A percentile compares a stretch with the other conserved stretches of the same genome.
Conservation (phyloP, 2,797 vertebrate genomes). For the Florisuga fusca region DNA sequence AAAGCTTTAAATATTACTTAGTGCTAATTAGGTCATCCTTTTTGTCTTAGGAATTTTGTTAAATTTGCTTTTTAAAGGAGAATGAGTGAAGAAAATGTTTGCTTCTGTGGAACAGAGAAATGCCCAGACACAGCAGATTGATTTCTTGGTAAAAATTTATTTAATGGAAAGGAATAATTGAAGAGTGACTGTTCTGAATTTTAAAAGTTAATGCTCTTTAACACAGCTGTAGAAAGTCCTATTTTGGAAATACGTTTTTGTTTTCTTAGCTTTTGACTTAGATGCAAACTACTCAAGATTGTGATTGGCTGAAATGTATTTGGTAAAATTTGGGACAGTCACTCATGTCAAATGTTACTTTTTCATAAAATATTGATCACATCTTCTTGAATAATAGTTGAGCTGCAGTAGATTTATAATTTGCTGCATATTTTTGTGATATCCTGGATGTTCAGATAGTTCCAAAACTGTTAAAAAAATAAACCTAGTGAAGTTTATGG, state of each 20-base stretch:
- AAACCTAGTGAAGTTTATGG: neutral
- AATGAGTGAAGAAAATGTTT: conserved; percentile 17
- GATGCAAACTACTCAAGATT: conserved; percentile 1
- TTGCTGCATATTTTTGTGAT: neutral
- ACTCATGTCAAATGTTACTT: conserved; percentile 42
- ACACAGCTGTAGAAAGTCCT: conserved; percentile 5
- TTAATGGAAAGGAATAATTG: conserved; percentile 54
- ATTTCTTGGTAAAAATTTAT: conserved; percentile 48
- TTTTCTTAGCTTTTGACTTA: conserved; percentile 51
- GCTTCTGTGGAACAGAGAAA: conserved; percentile 2
- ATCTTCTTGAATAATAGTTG: conserved; percentile 11
- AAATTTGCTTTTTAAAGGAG: conserved; percentile 46
- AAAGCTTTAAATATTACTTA: conserved; percentile 50
- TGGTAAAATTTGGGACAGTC: conserved; percentile 60
- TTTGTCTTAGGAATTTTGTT: conserved; percentile 51
- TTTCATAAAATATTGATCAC: conserved; percentile 56
- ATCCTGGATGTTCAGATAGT: neutral
- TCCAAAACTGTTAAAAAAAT: neutral
- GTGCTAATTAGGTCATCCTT: conserved; percentile 56
- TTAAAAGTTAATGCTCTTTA: neutral
- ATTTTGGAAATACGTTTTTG: conserved; percentile 23
- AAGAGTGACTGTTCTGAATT: conserved; percentile 29
- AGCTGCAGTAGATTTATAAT: neutral
- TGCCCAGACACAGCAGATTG: conserved; percentile 29
- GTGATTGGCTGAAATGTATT: conserved; percentile 39